Evolutionary conservation across 2,797 vertebrate genomes (phyloP).

Genomic region (Rhyacichthys aspro): DNA sequence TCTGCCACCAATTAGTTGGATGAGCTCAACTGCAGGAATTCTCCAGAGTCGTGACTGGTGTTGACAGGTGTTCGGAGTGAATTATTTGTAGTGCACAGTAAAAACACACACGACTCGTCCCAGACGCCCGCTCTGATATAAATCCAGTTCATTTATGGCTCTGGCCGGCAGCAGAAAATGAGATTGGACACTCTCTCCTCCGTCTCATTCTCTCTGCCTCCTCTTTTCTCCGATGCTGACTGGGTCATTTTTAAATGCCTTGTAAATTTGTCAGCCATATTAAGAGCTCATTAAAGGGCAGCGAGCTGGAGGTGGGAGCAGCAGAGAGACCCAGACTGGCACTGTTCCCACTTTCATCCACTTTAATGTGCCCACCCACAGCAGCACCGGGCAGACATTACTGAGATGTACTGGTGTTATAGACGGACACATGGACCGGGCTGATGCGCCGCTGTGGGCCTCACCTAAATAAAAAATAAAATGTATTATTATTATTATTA

Average conservation of each 20-base stretch:
- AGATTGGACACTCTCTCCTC: conserved; percentile 71
- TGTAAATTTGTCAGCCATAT: conserved; percentile 83
- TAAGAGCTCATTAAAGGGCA: conserved; percentile 80
- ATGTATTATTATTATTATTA: too few species aligned
- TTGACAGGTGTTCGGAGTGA: conserved; percentile 80
- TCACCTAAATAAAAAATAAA: too few species aligned
- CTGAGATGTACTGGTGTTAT: too few species aligned
- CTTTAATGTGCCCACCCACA: conserved; percentile 64
- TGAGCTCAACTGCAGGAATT: conserved; percentile 85
- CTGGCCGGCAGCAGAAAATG: conserved; percentile 67
- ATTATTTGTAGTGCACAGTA: conserved; percentile 62
- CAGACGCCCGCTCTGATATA: conserved; percentile 63
- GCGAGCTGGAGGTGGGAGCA: conserved; percentile 66
- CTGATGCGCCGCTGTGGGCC: too few species aligned
- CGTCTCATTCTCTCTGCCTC: conserved; percentile 45
- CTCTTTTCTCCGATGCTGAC: conserved; percentile 53
- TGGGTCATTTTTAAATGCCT: conserved; percentile 81
- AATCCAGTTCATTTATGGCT: conserved; percentile 73
- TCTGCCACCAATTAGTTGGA: conserved; percentile 88
- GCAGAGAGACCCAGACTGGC: conserved; percentile 60
- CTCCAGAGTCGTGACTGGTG: conserved; percentile 78
- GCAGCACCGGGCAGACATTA: conserved; percentile 57
- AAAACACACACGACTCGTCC: conserved; percentile 54
- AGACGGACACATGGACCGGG: conserved; percentile 23
- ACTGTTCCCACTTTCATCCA: conserved; percentile 63